Evolutionary conservation across 2,888 invertebrate species (phyloP), one percentile per base, ranked within the genome.

Genomic region (Trissoscelio sp.): DNA sequence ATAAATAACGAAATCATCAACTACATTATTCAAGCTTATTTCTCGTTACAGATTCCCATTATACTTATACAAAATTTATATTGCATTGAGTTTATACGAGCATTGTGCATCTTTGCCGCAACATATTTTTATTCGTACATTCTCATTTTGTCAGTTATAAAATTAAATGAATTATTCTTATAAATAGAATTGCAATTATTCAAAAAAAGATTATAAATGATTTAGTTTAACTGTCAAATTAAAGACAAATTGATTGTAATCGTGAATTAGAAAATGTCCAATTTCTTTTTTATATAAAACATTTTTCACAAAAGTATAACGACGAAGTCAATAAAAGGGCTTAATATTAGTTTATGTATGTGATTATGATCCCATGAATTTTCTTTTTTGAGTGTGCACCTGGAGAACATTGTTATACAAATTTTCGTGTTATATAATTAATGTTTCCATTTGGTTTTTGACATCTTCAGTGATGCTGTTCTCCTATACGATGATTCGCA

Each of bases 41-140:
- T 18, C 16, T 73, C 44, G 11, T 62, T 53, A 62, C 62, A 66
- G 9, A 48, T 46, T 64, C 12, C 11, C 46, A 44, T 58, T 67
- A 75, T 58, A 67, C 67, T 57, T 75, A 64, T 46, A 66, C 58
- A 64, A 64, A 58, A 53, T 62, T 28, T 20, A 57, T 55, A 64
- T 57, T 66, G 62, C 55, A 73, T 73, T 18, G 18, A 64, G 42
- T 51, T 24, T 20, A 64, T 44, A 62, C 42, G 37, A 53, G 62
- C 53, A 57, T 48, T 37, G 51, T 62, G 64, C 51, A 62, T 42
- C 24, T 37, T 14, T 28, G 14, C 4, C 4, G 11, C 18, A 39
- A 39, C 12, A 39, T 12, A 14, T 53, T 14, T 16, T 28, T 55
- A 18, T 55, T 55, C 31, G 34, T 34, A 55, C 31, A 34, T 3